Base-by-base conservation (phyloP, 2,888 invertebrate species). In the Drosophila borealis region DNA sequence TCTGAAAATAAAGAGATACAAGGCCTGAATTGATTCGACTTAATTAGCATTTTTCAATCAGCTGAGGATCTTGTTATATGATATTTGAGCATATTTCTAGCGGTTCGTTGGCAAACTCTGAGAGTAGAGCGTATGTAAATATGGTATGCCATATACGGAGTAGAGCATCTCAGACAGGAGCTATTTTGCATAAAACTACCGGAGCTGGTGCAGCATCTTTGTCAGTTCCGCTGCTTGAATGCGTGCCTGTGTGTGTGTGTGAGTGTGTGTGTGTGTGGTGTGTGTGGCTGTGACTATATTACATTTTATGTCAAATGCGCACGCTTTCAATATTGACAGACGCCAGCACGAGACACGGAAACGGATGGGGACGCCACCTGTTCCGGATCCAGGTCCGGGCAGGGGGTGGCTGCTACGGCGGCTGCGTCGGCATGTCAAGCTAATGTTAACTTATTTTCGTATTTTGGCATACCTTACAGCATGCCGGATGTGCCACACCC, bases 281-380 rank as follows among this genome's bases (percentile, higher is more conserved):
- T 64, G 66, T 62, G 53, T 48, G 74, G 11, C 19, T 67, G 71
- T 67, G 78, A 86, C 84, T 85, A 86, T 88, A 89, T 90, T 90
- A 88, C 87, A 87, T 89, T 88, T 83, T 75, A 82, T 88, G 89
- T 90, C 89, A 85, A 86, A 79, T 75, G 84, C 81, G 84, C 77
- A 76, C 83, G 80, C 88, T 76, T 87, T 70, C 88, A 82, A 86
- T 90, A 90, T 89, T 89, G 89, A 89, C 90, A 87, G 80, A 74
- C 78, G 78, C 75, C 76, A 67, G n/a, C 25, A 41, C 2, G 34
- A 48, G 49, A 9, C 49, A 48, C 44, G 65, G 51, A 65, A 54
- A 53, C 65, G 65, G 70, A 62, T 78, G 73, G 41, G 65, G 54
- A 67, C 57, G 55, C 53, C 80, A 81, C 82, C 85, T 87, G 79